phyloP scores from a whole-genome alignment of 2,888 invertebrate genomes.

The Bhutanitis thaidina region DNA sequence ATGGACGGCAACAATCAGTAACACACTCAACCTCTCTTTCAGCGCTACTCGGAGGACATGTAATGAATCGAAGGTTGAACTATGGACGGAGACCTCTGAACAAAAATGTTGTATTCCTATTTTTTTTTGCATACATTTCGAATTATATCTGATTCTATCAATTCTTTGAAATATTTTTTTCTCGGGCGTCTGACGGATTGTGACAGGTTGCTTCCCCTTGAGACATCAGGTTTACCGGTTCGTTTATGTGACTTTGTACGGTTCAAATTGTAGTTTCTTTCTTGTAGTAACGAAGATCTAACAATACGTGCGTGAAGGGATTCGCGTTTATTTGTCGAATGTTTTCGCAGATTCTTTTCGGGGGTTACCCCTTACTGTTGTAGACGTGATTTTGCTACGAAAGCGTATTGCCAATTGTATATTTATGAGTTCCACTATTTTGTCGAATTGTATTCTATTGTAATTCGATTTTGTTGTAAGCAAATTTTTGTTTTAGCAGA shows the following conservation, averaged over 20 bases:
- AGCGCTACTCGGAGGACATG: too few species aligned
- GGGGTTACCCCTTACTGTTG: constrained; percentile 48
- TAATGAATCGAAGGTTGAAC: too few species aligned
- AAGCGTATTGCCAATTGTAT: constrained; percentile 73
- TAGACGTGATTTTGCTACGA: constrained; percentile 65
- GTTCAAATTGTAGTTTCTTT: constrained; percentile 72
- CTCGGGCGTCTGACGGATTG: constrained; percentile 41
- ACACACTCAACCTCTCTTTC: too few species aligned
- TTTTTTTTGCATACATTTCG: background rate
- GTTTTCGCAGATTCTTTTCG: constrained; percentile 55
- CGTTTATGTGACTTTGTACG: constrained; percentile 67
- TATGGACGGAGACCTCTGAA: too few species aligned
- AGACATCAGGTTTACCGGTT: constrained; percentile 63
- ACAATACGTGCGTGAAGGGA: constrained; percentile 72
- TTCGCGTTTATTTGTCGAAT: constrained; percentile 52
- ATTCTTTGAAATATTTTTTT: constrained; percentile 36
- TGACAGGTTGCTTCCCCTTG: constrained; percentile 52
- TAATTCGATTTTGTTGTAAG: constrained; percentile 38
- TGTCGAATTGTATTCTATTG: constrained; percentile 42
- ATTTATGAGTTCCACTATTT: constrained; percentile 75
- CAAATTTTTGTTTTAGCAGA: constrained; percentile 32
- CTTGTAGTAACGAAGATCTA: constrained; percentile 64
- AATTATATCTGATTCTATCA: background rate
- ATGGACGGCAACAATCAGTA: too few species aligned
- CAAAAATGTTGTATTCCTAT: too few species aligned